Evolutionary conservation across 2,797 vertebrate species (phyloP).

Genomic region (Cyclopterus lumpus): DNA sequence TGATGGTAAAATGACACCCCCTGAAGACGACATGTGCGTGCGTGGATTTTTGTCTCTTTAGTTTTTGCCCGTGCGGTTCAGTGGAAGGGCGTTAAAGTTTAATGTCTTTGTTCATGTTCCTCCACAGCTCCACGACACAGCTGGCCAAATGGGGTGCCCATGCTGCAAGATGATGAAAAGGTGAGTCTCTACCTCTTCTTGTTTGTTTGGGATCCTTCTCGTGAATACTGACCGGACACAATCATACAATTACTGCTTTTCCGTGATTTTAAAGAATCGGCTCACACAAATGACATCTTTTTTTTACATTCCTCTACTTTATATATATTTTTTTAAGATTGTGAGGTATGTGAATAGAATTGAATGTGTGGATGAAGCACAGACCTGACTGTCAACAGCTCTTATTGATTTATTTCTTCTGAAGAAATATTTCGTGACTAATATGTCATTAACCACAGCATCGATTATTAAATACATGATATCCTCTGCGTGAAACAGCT

Average conservation of each 20-base stretch:
- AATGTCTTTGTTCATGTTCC: constrained; percentile 51
- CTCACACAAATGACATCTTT: background rate
- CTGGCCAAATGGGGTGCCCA: constrained; percentile 98
- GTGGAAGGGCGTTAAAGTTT: constrained; percentile 29
- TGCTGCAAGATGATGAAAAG: constrained; percentile 98
- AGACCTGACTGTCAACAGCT: background rate
- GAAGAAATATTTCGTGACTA: background rate
- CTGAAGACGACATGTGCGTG: background rate
- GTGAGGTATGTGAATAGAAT: background rate
- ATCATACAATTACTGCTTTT: background rate
- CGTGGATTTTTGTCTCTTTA: background rate
- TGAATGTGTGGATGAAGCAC: too few species aligned
- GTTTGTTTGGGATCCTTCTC: background rate
- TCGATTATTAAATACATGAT: background rate
- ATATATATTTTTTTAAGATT: background rate
- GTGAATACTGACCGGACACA: background rate
- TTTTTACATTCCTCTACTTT: background rate
- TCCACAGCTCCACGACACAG: constrained; percentile 75
- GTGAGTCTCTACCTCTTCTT: constrained; percentile 77
- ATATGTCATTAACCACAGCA: background rate
- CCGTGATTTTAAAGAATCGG: background rate
- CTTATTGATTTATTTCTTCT: background rate
- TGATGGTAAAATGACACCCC: constrained; percentile 17
- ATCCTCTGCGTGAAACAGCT: background rate
- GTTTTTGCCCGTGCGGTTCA: background rate